A percentile compares a stretch with the other conserved stretches of the same genome.
phyloP scores from a whole-genome alignment of 2,113 vertebrate species.

The Trematocara variabile region DNA sequence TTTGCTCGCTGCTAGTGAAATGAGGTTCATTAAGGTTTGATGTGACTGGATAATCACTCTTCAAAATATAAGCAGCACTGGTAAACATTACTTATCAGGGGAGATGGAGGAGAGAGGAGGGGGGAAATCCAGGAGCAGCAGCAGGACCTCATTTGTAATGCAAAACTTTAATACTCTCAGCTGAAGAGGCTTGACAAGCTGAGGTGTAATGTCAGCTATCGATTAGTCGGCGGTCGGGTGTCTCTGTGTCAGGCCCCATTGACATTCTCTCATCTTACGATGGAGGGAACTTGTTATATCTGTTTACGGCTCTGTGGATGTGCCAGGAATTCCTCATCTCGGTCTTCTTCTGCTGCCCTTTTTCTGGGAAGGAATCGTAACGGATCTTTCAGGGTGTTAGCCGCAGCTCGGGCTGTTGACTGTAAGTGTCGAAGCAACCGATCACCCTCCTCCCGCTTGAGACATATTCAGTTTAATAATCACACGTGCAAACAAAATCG shows the following conservation, averaged over 20 bases:
- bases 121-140: neutral
- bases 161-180: slow-evolving; percentile 38
- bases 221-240: slow-evolving; percentile 63
- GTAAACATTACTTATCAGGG: slow-evolving; percentile 45
- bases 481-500: neutral
- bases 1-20: slow-evolving; percentile 2
- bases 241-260: slow-evolving; percentile 67
- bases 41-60: slow-evolving; percentile 50
- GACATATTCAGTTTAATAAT: neutral
- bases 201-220: slow-evolving; percentile 75
- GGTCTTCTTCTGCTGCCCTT: neutral
- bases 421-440: slow-evolving; percentile 46
- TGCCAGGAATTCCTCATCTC: slow-evolving; percentile 60
- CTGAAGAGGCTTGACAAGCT: slow-evolving; percentile 17
- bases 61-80: slow-evolving; percentile 36
- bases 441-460: neutral
- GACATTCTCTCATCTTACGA: slow-evolving; percentile 77
- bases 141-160: slow-evolving; percentile 46
- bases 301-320: slow-evolving; percentile 39
- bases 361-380: slow-evolving; percentile 67
- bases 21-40: slow-evolving; percentile 46
- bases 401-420: slow-evolving; percentile 19
- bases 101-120: neutral
- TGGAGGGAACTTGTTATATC: slow-evolving; percentile 49
- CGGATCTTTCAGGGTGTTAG: slow-evolving; percentile 36